Evolutionary conservation across 1,140 invertebrate genomes (phyloP).

Genomic region (Olivierus martensii): DNA sequence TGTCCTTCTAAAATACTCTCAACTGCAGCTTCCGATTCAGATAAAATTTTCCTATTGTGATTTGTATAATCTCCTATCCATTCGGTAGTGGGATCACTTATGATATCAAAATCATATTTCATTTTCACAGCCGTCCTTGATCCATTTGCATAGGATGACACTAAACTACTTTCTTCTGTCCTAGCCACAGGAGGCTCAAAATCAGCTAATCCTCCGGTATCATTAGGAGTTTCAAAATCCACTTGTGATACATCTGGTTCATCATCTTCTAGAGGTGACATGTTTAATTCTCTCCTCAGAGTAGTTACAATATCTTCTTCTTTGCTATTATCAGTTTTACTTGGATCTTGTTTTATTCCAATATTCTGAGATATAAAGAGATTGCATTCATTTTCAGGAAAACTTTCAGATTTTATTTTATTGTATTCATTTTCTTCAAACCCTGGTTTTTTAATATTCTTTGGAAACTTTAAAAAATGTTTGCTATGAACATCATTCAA

Average conservation of each 20-base stretch:
- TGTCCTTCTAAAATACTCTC: slow-evolving; percentile 11
- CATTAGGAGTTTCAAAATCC: slow-evolving; percentile 12
- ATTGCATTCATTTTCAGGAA: background rate
- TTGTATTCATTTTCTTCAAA: background rate
- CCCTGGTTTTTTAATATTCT: background rate
- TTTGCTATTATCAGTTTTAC: background rate
- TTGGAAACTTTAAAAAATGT: slow-evolving; percentile 13
- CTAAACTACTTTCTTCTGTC: slow-evolving; percentile 6
- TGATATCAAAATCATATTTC: slow-evolving; percentile 6
- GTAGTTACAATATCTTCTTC: slow-evolving; percentile 6
- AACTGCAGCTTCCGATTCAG: slow-evolving; percentile 14
- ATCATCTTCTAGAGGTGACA: slow-evolving; percentile 25
- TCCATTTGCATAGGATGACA: slow-evolving; percentile 2
- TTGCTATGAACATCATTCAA: slow-evolving; percentile 9
- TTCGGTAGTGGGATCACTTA: background rate
- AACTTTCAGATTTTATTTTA: background rate
- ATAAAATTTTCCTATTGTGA: background rate
- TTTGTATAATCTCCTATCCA: slow-evolving; percentile 5
- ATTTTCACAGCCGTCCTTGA: slow-evolving; percentile 3
- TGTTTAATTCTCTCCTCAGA: slow-evolving; percentile 40
- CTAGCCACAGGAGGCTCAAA: slow-evolving; percentile 16
- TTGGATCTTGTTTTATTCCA: background rate
- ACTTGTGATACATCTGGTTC: slow-evolving; percentile 20
- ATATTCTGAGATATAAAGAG: background rate
- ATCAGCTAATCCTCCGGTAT: slow-evolving; percentile 6